Conservation (phyloP, 2,888 invertebrate genomes). For the Cheiracanthium punctorium region DNA sequence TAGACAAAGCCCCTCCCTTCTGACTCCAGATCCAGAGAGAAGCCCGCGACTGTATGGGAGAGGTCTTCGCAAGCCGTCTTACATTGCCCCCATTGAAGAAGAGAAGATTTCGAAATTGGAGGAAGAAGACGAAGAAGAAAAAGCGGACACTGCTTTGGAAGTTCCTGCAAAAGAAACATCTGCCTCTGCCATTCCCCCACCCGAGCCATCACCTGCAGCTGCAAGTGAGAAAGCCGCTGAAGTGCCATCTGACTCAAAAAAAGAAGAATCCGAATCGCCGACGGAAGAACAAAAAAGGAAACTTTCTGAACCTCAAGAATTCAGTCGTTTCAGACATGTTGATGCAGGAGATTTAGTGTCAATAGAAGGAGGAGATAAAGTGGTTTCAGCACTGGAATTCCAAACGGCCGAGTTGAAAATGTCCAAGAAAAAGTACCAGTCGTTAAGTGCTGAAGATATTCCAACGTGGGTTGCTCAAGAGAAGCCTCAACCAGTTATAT, state of each 20-base stretch:
- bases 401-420: constrained; percentile 34
- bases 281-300: constrained; percentile 25
- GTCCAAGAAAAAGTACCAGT: constrained; percentile 56
- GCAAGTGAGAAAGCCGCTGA: background rate
- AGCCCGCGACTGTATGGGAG: constrained; percentile 39
- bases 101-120: constrained; percentile 45
- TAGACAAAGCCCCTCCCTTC: constrained; percentile 30
- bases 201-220: background rate
- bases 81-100: constrained; percentile 58
- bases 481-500: constrained; percentile 60
- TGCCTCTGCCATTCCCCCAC: background rate
- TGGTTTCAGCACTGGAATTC: constrained; percentile 52
- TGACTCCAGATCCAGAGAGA: constrained; percentile 37
- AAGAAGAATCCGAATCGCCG: background rate
- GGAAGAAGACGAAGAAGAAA: constrained; percentile 40
- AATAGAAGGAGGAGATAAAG: constrained; percentile 36
- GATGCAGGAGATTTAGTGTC: constrained; percentile 60
- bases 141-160: background rate
- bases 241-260: background rate
- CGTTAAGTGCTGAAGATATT: constrained; percentile 65
- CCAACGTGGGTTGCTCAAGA: constrained; percentile 67
- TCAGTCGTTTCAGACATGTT: constrained; percentile 42
- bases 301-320: constrained; percentile 46
- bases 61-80: constrained; percentile 43
- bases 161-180: background rate